Evolutionary conservation across 1,140 invertebrate genomes (phyloP).

Genomic region (Zelostemma sp.): DNA sequence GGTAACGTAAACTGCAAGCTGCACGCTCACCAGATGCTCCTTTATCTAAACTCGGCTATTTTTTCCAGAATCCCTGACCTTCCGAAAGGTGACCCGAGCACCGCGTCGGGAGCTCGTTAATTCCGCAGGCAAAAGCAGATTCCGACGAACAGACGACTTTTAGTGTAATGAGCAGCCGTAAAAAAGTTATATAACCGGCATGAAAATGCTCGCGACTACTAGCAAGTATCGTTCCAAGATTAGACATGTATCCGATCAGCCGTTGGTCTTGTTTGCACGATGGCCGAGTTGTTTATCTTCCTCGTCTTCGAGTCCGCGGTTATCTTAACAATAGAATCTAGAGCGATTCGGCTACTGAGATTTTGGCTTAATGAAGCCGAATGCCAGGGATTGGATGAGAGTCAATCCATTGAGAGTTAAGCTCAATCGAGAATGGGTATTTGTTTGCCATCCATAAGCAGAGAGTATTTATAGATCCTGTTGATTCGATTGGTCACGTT

Average conservation of each 20-base stretch:
- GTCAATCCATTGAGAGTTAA: background rate
- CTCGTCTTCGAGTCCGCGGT: background rate
- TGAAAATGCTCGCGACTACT: background rate
- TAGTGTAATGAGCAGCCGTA: slow-evolving; percentile 3
- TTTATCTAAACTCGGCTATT: slow-evolving; percentile 43
- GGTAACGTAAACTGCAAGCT: slow-evolving; percentile 39
- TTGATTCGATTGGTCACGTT: background rate
- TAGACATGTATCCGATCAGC: slow-evolving; percentile 4
- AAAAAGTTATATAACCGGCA: slow-evolving; percentile 3
- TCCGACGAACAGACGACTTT: slow-evolving; percentile 12
- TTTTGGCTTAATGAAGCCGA: background rate
- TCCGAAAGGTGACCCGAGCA: slow-evolving; percentile 33
- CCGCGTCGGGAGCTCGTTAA: slow-evolving; percentile 28
- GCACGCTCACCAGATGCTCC: slow-evolving; percentile 36
- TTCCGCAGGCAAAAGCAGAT: slow-evolving; percentile 11
- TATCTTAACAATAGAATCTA: slow-evolving; percentile 5
- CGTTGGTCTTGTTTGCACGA: background rate
- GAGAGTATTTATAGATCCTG: background rate
- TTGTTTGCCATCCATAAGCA: too few relatives aligned
- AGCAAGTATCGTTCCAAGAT: slow-evolving; percentile 7
- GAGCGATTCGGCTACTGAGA: background rate
- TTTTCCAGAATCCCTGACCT: slow-evolving; percentile 35
- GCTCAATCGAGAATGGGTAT: background rate
- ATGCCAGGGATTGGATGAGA: background rate
- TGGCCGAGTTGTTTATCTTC: slow-evolving; percentile 5